Percentiles rank a stretch among this genome's conserved stretches.
These are phyloP conservation scores for Aspidiotus destructor DNA, from an alignment of 2,888 invertebrate species.

Conservation along the genomic window DNA sequence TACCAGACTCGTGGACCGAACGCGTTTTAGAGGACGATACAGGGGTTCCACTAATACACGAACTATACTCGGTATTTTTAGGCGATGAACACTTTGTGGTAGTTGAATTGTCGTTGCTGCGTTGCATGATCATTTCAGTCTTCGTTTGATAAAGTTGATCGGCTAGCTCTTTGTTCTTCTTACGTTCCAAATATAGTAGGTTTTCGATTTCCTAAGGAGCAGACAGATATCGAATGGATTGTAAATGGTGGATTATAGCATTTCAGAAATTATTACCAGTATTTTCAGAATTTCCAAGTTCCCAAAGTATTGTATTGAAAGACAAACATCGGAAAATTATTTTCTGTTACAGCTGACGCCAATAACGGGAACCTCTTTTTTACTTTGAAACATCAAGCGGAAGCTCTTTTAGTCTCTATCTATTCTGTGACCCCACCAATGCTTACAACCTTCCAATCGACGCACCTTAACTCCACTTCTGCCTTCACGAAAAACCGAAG, in stretches of 20 bases:
- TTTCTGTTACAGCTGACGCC: too few species aligned
- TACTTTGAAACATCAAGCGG: too few species aligned
- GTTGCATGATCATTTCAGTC: too few species aligned
- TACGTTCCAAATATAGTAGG: slow-evolving; percentile 50
- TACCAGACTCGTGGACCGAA: slow-evolving; percentile 6
- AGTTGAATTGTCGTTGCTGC: slow-evolving; percentile 10
- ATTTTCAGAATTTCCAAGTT: not conserved
- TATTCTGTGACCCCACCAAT: too few species aligned
- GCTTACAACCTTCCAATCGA: too few species aligned
- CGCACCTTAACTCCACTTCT: too few species aligned
- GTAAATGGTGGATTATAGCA: not conserved
- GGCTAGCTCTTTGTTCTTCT: slow-evolving; percentile 48
- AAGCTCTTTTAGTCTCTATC: too few species aligned
- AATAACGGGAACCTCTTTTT: too few species aligned
- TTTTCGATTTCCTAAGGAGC: slow-evolving; percentile 47
- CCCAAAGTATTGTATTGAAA: too few species aligned
- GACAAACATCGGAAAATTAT: too few species aligned
- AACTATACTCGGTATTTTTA: slow-evolving; percentile 11
- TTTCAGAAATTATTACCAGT: not conserved
- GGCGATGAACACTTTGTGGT: slow-evolving; percentile 21
- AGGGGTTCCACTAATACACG: slow-evolving; percentile 5
- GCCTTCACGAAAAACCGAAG: too few species aligned
- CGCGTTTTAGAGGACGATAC: not conserved
- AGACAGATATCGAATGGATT: too few species aligned
- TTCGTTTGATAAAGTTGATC: slow-evolving; percentile 50